Percentiles rank a stretch among this genome's conserved stretches.
Evolutionary conservation across 2,888 invertebrate genomes (phyloP).

Genomic region (Oeneis ivallda): DNA sequence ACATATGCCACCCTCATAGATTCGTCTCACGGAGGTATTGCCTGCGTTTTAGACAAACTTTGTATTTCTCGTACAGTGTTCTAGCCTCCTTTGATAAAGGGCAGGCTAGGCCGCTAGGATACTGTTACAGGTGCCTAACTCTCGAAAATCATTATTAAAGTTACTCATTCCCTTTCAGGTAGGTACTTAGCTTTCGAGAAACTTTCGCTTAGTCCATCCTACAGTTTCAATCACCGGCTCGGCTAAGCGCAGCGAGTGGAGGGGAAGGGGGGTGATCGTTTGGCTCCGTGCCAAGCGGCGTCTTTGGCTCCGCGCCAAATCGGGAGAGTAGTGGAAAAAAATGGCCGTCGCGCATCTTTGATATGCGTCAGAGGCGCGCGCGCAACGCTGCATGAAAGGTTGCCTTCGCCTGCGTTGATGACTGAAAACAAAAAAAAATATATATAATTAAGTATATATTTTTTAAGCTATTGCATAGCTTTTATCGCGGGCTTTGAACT

Average conservation of each 20-base stretch:
- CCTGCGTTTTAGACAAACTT: too few species aligned
- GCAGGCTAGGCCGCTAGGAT: too few species aligned
- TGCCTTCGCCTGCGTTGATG: slow-evolving; percentile 7
- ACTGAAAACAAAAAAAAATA: slow-evolving; percentile 6
- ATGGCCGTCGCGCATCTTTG: slow-evolving; percentile 77
- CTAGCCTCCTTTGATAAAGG: too few species aligned
- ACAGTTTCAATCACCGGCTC: slow-evolving; percentile 45
- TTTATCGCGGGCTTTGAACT: too few species aligned
- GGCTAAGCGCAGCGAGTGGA: slow-evolving; percentile 54
- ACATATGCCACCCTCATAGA: too few species aligned
- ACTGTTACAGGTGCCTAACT: too few species aligned
- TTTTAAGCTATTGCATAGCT: too few species aligned
- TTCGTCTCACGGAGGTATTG: too few species aligned
- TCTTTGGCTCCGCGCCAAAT: slow-evolving; percentile 73
- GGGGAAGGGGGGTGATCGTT: slow-evolving; percentile 63
- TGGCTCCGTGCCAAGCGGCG: slow-evolving; percentile 73
- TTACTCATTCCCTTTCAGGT: not conserved
- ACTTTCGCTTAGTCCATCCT: slow-evolving; percentile 37
- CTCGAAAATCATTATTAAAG: too few species aligned
- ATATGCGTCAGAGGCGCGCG: slow-evolving; percentile 78
- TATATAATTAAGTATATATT: too few species aligned
- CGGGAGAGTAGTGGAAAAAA: slow-evolving; percentile 72
- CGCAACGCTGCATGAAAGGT: slow-evolving; percentile 46
- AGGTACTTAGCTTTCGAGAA: slow-evolving; percentile 20
- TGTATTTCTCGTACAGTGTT: too few species aligned